phyloP scores from a whole-genome alignment of 2,113 vertebrate species.

The Neodon shergylaensis region DNA sequence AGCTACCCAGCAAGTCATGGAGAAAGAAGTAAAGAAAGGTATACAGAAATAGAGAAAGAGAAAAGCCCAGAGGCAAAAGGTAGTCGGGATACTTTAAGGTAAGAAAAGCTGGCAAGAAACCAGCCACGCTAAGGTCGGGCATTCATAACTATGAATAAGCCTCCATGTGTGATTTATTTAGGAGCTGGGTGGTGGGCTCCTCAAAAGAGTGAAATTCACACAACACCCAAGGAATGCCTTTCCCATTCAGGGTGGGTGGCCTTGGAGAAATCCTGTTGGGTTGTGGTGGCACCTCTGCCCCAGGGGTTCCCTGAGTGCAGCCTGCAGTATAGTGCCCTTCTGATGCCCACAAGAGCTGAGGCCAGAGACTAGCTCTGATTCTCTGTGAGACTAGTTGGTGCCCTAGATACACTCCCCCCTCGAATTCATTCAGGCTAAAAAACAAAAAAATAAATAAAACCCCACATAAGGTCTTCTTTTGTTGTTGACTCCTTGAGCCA shows the following conservation, averaged over 20 bases:
- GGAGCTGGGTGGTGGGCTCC: too few species aligned
- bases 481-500: background rate
- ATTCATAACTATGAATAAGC: too few species aligned
- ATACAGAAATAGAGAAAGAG: too few species aligned
- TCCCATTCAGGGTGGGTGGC: background rate
- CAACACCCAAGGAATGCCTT: background rate
- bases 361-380: background rate
- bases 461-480: background rate
- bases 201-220: too few species aligned
- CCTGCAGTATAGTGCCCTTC: rapidly evolving
- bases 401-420: background rate
- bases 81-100: too few species aligned
- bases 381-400: background rate
- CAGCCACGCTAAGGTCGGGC: too few species aligned
- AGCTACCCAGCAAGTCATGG: too few species aligned
- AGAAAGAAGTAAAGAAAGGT: too few species aligned
- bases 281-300: rapidly evolving
- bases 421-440: background rate
- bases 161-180: too few species aligned
- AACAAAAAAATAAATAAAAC: background rate
- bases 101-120: too few species aligned
- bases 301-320: background rate
- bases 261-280: background rate
- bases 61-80: too few species aligned
- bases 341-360: background rate